Evolutionary conservation across 2,888 invertebrate genomes (phyloP), one percentile per base, ranked within the genome.

Genomic region (Helleia helle): DNA sequence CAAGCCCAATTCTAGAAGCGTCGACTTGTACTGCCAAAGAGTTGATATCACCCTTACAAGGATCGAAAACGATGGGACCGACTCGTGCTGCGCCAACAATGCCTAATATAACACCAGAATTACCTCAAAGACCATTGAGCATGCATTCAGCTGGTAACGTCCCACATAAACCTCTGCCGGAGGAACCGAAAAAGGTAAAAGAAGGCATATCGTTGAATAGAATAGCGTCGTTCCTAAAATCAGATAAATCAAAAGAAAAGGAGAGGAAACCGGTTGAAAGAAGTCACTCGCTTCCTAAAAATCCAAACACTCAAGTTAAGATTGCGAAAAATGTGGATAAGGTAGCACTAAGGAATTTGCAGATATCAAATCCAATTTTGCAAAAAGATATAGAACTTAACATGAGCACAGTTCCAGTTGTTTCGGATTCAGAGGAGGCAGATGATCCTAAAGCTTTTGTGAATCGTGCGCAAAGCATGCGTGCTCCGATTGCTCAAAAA

Each of bases 351-450:
- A 87, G 93, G 37, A 91, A 89, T 41, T 75, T 95, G 38, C 91
- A 94, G 65, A 95, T 96, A 56, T 95, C 95, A 0, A 88, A 90
- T 56, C 95, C 95, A 0, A 94, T 96, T 52, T 88, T 90, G 0
- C 91, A 92, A 59, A 87, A 87, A 42, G 87, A 89, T 36, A 90
- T 90, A 6, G 89, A 89, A 31, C 60, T 90, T 1, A 76, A 89
- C 0, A 77, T 86, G 5, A 86, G 84, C 8, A 86, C 88, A 0
- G 85, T 92, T 0, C 87, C 92, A 0, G 89, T 91, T 0, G 85
- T 85, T 0, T 86, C 81, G 0, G 76, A 80, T 51, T 71, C 75
- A 2, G 73, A 87, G 57, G 84, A 86, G 30, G 71, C 74, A 2
- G 89, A 89, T 8, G 86, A 85, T 38, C 76, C 87, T 28, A 87